Evolutionary conservation across 2,888 invertebrate genomes (phyloP).

Genomic region (Dendrolimus houi): DNA sequence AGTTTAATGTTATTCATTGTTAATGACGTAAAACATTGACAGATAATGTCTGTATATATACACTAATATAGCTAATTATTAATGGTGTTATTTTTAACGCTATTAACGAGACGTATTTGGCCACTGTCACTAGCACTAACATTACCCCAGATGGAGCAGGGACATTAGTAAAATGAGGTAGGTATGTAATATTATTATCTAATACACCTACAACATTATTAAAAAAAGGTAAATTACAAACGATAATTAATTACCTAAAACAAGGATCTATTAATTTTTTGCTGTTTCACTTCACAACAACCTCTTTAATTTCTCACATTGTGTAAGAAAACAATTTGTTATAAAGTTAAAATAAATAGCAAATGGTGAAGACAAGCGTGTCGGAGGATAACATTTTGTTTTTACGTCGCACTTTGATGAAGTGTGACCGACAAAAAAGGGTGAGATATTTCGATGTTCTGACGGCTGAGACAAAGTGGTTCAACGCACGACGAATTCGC

Average conservation of each 20-base stretch:
- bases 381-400: constrained; percentile 59
- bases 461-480: constrained; percentile 39
- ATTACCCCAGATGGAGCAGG: too few relatives aligned
- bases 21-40: too few relatives aligned
- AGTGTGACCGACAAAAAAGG: constrained; percentile 48
- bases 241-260: background rate
- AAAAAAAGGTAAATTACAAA: background rate
- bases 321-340: constrained; percentile 45
- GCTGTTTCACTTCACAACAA: constrained; percentile 9
- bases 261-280: constrained; percentile 11
- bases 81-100: too few relatives aligned
- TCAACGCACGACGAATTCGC: constrained; percentile 38
- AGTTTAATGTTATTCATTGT: too few relatives aligned
- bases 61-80: too few relatives aligned
- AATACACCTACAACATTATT: background rate
- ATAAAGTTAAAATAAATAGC: constrained; percentile 44
- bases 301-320: constrained; percentile 31
- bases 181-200: too few relatives aligned
- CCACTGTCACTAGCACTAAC: too few relatives aligned
- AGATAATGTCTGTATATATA: too few relatives aligned
- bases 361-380: constrained; percentile 55
- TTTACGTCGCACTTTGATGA: constrained; percentile 49
- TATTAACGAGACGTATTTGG: too few relatives aligned
- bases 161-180: too few relatives aligned
- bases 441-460: constrained; percentile 34